These are phyloP conservation scores for Polietes domitor DNA, from an alignment of 2,888 invertebrate genomes.

Conservation along the genomic window DNA sequence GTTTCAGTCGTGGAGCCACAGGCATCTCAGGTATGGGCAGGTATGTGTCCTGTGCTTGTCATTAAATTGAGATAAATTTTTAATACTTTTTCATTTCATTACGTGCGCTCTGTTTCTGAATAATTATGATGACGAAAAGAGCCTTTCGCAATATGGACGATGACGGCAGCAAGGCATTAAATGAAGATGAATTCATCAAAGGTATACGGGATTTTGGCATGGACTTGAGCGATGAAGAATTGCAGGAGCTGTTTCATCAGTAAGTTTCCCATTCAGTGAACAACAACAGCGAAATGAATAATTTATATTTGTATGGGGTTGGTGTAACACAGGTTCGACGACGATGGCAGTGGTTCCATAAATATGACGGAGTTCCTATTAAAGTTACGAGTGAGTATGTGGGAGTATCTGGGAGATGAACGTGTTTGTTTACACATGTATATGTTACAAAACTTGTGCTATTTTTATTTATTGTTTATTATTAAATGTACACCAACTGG, in stretches of 20 bases:
- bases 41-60: slow-evolving; percentile 79
- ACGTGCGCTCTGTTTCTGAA: slow-evolving; percentile 8
- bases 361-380: slow-evolving; percentile 94
- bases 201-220: slow-evolving; percentile 92
- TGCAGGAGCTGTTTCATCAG: slow-evolving; percentile 77
- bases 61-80: slow-evolving; percentile 55
- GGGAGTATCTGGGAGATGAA: neutral
- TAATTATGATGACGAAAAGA: slow-evolving; percentile 80
- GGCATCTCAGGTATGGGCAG: slow-evolving; percentile 94
- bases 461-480: neutral
- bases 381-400: slow-evolving; percentile 87
- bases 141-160: slow-evolving; percentile 96
- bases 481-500: neutral
- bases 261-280: slow-evolving; percentile 64
- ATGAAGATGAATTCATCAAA: slow-evolving; percentile 89
- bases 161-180: slow-evolving; percentile 92
- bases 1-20: slow-evolving; percentile 91
- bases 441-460: too few species aligned
- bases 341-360: slow-evolving; percentile 90
- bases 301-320: neutral
- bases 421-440: too few species aligned
- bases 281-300: slow-evolving; percentile 22
- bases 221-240: slow-evolving; percentile 83
- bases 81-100: slow-evolving; percentile 43
- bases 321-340: slow-evolving; percentile 85